phyloP scores from a whole-genome alignment of 2,797 vertebrate species.

The Limosa lapponica region DNA sequence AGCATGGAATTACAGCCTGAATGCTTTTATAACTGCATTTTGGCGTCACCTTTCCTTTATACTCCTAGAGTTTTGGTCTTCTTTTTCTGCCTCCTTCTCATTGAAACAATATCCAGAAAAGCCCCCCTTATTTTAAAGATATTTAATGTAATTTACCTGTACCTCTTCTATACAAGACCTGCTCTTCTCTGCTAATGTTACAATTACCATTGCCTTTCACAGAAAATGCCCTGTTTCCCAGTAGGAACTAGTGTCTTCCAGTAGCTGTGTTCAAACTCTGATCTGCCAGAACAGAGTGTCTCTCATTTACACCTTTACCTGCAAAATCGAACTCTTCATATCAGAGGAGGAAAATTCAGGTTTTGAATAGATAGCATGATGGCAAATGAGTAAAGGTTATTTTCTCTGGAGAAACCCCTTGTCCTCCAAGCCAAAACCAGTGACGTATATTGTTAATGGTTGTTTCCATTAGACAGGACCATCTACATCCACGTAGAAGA shows the following conservation, averaged over 20 bases:
- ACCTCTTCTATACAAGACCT: not conserved
- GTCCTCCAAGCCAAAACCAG: not conserved
- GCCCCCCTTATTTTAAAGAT: not conserved
- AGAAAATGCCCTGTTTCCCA: not conserved
- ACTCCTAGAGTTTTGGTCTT: not conserved
- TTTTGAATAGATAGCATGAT: not conserved
- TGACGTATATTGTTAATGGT: not conserved
- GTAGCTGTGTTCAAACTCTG: not conserved
- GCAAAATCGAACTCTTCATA: not conserved
- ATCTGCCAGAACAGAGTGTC: not conserved
- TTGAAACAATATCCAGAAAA: not conserved
- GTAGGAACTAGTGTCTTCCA: not conserved
- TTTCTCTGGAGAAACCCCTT: not conserved
- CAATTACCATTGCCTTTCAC: not conserved
- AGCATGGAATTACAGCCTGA: not conserved
- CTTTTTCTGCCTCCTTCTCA: not conserved
- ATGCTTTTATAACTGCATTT: not conserved
- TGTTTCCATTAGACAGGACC: not conserved
- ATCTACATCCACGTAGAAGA: not conserved
- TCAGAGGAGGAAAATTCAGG: not conserved
- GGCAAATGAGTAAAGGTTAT: not conserved
- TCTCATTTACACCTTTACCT: not conserved
- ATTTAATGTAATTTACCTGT: not conserved
- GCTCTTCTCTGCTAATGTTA: not conserved
- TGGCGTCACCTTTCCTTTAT: not conserved